Evolutionary conservation across 2,888 invertebrate genomes (phyloP).

Genomic region (Patella depressa): DNA sequence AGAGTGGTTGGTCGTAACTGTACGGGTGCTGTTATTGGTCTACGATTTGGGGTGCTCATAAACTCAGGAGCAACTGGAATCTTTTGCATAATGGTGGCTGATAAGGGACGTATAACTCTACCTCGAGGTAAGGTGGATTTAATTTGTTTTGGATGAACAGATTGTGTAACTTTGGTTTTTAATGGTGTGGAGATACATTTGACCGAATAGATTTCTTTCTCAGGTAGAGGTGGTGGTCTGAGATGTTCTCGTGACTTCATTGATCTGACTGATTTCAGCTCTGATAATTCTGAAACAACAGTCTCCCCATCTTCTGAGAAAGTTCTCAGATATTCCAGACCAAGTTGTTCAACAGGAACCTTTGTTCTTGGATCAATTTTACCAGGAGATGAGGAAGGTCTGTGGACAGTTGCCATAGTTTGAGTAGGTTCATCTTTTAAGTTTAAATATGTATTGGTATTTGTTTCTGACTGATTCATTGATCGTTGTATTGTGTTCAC

Average conservation of each 20-base stretch:
- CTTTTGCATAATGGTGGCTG: conserved; percentile 49
- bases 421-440: conserved; percentile 31
- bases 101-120: conserved; percentile 61
- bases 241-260: conserved; percentile 44
- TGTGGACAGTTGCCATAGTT: conserved; percentile 26
- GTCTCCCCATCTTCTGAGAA: conserved; percentile 45
- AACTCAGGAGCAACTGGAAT: not conserved
- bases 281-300: conserved; percentile 49
- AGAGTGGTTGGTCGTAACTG: conserved; percentile 15
- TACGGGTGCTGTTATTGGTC: conserved; percentile 31
- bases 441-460: conserved; percentile 55
- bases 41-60: not conserved
- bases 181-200: conserved; percentile 49
- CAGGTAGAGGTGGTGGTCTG: conserved; percentile 37
- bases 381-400: conserved; percentile 67
- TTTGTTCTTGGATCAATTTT: conserved; percentile 66
- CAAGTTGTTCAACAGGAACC: conserved; percentile 57
- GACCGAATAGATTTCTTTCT: conserved; percentile 52
- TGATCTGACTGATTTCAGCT: conserved; percentile 48
- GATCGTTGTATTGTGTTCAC: conserved; percentile 65
- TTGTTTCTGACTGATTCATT: conserved; percentile 55
- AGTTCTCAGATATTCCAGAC: conserved; percentile 46
- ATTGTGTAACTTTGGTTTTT: conserved; percentile 43
- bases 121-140: conserved; percentile 60
- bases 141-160: conserved; percentile 56